Percentiles rank a stretch among this genome's conserved stretches.
phyloP scores from a whole-genome alignment of 2,797 vertebrate species.

The Denticeps clupeoides region DNA sequence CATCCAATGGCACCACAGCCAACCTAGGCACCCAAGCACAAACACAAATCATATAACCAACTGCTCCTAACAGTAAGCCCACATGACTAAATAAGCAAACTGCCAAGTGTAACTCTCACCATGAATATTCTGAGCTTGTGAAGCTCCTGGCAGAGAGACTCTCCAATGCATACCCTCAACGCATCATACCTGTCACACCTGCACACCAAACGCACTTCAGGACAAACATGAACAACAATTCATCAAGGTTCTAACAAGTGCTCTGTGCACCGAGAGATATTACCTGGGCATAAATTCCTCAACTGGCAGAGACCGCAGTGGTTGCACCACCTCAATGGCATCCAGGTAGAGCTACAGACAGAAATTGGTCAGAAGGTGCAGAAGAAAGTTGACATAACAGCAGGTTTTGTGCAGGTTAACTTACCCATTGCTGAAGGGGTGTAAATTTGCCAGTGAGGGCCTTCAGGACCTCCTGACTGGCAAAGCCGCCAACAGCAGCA shows the following conservation, averaged over 20 bases:
- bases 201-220: not conserved
- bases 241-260: not conserved
- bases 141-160: constrained; percentile 76
- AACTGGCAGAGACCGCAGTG: constrained; percentile 59
- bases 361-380: not conserved
- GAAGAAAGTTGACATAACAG: not conserved
- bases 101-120: constrained; percentile 56
- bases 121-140: constrained; percentile 83
- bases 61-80: not conserved
- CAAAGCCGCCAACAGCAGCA: constrained; percentile 81
- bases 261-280: no score
- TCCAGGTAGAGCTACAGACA: constrained; percentile 82
- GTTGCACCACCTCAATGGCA: constrained; percentile 69
- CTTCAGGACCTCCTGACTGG: constrained; percentile 92
- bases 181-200: constrained; percentile 90
- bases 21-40: constrained; percentile 58
- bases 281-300: constrained; percentile 84
- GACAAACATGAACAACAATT: not conserved
- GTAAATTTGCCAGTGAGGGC: constrained; percentile 96
- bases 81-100: not conserved
- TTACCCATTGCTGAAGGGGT: constrained; percentile 92
- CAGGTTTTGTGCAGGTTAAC: constrained; percentile 33
- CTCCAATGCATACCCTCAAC: constrained; percentile 81
- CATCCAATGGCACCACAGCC: constrained; percentile 97
- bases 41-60: not conserved